Evolutionary conservation across 2,797 vertebrate species (phyloP), one percentile per base, ranked within the genome.

Genomic region (Ctenopoma multispine): DNA sequence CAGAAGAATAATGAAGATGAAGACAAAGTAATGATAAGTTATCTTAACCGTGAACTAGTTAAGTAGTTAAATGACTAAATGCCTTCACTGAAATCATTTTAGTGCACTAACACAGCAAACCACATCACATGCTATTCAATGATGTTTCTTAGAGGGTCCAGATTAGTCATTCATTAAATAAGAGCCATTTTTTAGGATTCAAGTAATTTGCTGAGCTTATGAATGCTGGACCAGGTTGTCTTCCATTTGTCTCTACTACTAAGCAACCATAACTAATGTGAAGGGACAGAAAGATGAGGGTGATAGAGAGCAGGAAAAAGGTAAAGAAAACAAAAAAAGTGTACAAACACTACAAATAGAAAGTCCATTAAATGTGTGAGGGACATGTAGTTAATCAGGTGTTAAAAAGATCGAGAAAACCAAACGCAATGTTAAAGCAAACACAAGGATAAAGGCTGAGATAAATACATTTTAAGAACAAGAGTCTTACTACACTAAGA

Each of bases 191-290:
- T 60, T 20, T 7, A 47, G 20, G 49, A 71, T 58, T 47, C 13
- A 12, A 65, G 62, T 65, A 24, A 72, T 72, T 50, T 44, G 20
- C 53, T 3, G 64, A 61, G 54, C 59, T 66, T 58, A 67, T 66
- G 61, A 65, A 69, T 24, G 36, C 14, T 27, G 27, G 11, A 21
- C n/a, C 8, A 5, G 47, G 15, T 60, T 74, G 53, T 72, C 66
- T 61, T 56, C 47, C 62, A 69, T 75, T 72, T 44, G 54, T 36
- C 69, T 72, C 49, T 63, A 27, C 50, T 58, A 53, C 27, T 69
- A 65, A 75, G 77, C 73, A 80, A 23, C 51, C 75, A 67, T 53
- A 72, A 72, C 77, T 82, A 80, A 84, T 60, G 24, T 20, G 18
- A 51, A 61, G 31, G 54, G 59, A 74, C 57, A 71, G 67, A 65